These are phyloP conservation scores for Channa maculata DNA, from an alignment of 2,113 vertebrate species.

Conservation along the genomic window DNA sequence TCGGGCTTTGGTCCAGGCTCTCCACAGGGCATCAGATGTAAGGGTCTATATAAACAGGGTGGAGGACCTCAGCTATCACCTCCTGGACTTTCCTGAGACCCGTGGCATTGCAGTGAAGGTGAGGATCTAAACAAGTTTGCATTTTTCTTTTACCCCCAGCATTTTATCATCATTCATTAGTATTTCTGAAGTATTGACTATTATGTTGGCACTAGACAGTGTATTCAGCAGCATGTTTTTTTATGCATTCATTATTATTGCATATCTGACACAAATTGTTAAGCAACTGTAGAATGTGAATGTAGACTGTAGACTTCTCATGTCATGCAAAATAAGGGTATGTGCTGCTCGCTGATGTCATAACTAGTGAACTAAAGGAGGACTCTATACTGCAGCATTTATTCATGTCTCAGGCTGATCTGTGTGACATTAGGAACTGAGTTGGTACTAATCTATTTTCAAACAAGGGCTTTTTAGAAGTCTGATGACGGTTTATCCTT, in stretches of 20 bases:
- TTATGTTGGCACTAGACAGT: neutral
- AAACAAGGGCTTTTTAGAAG: conserved; percentile 1
- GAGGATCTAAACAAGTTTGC: conserved; percentile 18
- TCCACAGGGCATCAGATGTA: conserved; percentile 89
- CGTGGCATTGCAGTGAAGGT: conserved; percentile 94
- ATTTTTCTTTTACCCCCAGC: neutral
- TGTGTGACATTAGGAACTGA: neutral
- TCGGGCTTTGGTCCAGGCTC: conserved; percentile 91
- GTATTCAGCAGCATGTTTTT: conserved; percentile 14
- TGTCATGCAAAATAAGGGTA: conserved; percentile 39
- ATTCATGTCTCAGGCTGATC: conserved; percentile 49
- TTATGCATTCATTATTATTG: neutral
- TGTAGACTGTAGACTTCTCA: neutral
- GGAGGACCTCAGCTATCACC: conserved; percentile 95
- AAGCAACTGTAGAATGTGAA: neutral
- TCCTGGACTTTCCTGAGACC: conserved; percentile 95
- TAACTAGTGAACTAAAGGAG: neutral
- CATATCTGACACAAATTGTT: neutral
- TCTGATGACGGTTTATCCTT: neutral
- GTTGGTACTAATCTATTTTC: conserved; percentile 17
- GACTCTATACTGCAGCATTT: conserved; percentile 26
- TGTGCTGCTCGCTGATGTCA: neutral
- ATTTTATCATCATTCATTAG: neutral
- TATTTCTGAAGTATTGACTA: neutral
- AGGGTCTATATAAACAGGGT: conserved; percentile 92